Percentiles rank a stretch among this genome's conserved stretches.
Conservation (phyloP, 2,888 invertebrate genomes). For the Drosophila histrio region DNA sequence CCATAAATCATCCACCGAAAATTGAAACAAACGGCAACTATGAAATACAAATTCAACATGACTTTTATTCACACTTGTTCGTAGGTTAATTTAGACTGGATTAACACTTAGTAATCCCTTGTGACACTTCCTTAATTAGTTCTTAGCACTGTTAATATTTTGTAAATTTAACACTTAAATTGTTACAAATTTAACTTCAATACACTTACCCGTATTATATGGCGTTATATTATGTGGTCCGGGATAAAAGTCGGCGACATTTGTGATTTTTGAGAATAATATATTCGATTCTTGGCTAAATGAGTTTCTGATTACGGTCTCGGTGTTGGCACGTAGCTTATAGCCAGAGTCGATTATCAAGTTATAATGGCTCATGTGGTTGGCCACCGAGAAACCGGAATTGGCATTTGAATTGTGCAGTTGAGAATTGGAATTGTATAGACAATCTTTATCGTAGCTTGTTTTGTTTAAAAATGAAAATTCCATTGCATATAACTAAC, state of each 20-base stretch:
- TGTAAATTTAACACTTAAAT: too few species aligned
- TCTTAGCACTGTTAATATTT: too few species aligned
- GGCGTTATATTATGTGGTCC: slow-evolving; percentile 59
- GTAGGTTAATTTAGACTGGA: too few species aligned
- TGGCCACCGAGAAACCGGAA: slow-evolving; percentile 57
- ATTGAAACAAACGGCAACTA: too few species aligned
- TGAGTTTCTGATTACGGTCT: slow-evolving; percentile 58
- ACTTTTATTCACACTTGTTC: too few species aligned
- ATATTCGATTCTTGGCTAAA: slow-evolving; percentile 66
- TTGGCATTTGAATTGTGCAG: slow-evolving; percentile 54
- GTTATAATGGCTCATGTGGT: slow-evolving; percentile 71
- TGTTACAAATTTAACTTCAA: too few species aligned
- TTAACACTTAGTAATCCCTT: too few species aligned
- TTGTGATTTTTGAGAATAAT: slow-evolving; percentile 68
- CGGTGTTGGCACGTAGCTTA: slow-evolving; percentile 66
- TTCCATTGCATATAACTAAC: slow-evolving; percentile 72
- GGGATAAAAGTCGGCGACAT: slow-evolving; percentile 69
- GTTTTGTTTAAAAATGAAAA: slow-evolving; percentile 81
- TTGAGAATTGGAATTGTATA: slow-evolving; percentile 67
- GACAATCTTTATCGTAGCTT: slow-evolving; percentile 79
- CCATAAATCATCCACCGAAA: too few species aligned
- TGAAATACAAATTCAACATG: too few species aligned
- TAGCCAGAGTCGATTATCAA: slow-evolving; percentile 67
- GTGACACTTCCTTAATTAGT: too few species aligned
- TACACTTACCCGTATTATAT: slow-evolving; percentile 61